Conservation (phyloP, 2,113 vertebrate genomes). For the Pelecanoides urinatrix region DNA sequence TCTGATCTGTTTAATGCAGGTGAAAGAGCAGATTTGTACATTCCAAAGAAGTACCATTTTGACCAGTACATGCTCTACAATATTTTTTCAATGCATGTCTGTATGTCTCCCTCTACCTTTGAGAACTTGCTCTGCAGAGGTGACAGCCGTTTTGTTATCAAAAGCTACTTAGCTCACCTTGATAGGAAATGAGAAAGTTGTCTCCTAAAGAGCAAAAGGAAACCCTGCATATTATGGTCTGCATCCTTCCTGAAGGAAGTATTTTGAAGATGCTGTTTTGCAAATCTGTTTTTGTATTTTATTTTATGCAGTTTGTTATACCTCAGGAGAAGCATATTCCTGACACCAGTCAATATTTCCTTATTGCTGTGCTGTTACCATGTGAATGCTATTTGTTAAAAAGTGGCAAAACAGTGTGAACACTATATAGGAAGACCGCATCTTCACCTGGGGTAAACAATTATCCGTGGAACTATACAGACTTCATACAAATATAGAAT, state of each 20-base stretch:
- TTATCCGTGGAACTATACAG: background rate
- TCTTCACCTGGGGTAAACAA: background rate
- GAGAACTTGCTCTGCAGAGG: background rate
- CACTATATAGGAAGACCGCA: too few species aligned
- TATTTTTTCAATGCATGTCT: background rate
- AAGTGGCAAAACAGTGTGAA: background rate
- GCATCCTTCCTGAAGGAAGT: background rate
- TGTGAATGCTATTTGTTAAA: background rate
- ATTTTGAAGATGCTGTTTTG: background rate
- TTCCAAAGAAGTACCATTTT: background rate
- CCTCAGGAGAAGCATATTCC: background rate
- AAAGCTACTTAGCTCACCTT: background rate
- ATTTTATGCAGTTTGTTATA: background rate
- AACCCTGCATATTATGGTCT: background rate
- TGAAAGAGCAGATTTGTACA: background rate
- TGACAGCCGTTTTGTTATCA: background rate
- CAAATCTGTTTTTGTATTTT: background rate
- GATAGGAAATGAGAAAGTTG: background rate
- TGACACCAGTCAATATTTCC: background rate
- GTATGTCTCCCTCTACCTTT: background rate
- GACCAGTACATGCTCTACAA: background rate
- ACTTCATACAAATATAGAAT: background rate
- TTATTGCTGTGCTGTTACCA: background rate
- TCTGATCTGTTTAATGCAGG: background rate
- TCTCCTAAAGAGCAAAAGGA: background rate